Base-by-base conservation (phyloP, 2,888 invertebrate species). In the Eilema griseolum region DNA sequence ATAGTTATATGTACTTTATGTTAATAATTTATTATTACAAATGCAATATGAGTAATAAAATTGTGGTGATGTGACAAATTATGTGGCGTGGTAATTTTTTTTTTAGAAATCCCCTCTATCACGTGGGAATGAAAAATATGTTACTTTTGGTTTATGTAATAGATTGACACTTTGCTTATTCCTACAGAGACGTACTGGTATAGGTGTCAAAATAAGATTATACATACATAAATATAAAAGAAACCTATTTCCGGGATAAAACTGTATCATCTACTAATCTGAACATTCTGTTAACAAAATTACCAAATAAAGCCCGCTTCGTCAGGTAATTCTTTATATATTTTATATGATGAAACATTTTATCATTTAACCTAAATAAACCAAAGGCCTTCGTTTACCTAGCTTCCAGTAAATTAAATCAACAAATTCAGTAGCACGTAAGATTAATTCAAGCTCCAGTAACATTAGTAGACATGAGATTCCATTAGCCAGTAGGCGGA, bases 1-100 rank as follows among this genome's bases (percentile, higher is more conserved):
- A 12, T 73, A 61, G 57, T 59, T 59, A 24, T 8, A 61, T 72
- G 66, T 63, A 76, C 74, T 81, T 76, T 73, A 76, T 79, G 75
- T 33, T 31, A 69, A 70, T 72, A 62, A 72, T 75, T 77, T 79
- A 66, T 69, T 46, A 31, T 68, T n/a, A n/a, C 61, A 67, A 61
- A 70, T 73, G 14, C 4, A 16, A 41, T 62, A 26, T 62, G 24
- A 20, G 41, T 62, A 1, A 8, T n/a, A n/a, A n/a, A n/a, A 24
- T 62, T 14, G 61, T 8, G 33, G 14, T 41, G 41, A 41, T 14
- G 16, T 41, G 41, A 41, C 14, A 16, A 16, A 41, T 16, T 41
- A 2, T 41, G 0, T 16, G 16, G 4, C 16, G 16, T 16, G 41
- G 41, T 14, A 41, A 41, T 41, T n/a, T n/a, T n/a, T n/a, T n/a